Evolutionary conservation across 92 coral and sea anemone genomes (phyloP), one percentile per base, ranked within the genome.

Genomic region (Palythoa heliodiscus): DNA sequence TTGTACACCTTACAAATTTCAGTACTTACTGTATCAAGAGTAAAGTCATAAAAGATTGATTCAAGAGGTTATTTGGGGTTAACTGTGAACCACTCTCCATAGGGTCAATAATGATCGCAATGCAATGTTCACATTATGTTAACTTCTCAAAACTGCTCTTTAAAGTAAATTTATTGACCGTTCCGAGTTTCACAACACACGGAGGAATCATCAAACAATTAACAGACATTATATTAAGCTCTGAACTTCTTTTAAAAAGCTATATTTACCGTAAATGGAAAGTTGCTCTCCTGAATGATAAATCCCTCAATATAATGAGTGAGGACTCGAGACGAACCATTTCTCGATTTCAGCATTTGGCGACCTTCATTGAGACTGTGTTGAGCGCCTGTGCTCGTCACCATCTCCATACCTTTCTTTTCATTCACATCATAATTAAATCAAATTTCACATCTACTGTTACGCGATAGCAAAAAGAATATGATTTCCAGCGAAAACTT

Each of bases 251-350:
- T 29, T 19, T 22, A 14, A 29, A 69, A 3, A 11, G 5, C 16
- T 1, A 37, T 24, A 35, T 93, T 90, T 83, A 96, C 99, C 93
- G 99, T 96, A 64, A 96, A 96, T 37, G 99, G 99, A 82, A 92
- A 91, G 89, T 95, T 96, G 84, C 99, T 96, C 82, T 96, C 99
- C 87, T 96, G 99, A 40, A 96, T 96, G 81, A 96, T 89, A 90
- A 96, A 96, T 48, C 98, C 95, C 83, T 96, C 99, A 23, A 96
- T 94, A 58, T 91, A 94, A 63, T 96, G 99, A 58, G 98, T 96
- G 48, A 96, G 89, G 55, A 96, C 91, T 53, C 98, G 87, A 40
- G 93, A 91, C 16, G 98, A 92, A 13, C 96, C 89, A 77, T 90
- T 87, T 53, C 88, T 91, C 10, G 94, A 82, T 73, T 91, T 93